Evolutionary conservation across 1,140 invertebrate genomes (phyloP), one percentile per base, ranked within the genome.

Genomic region (Drosophila simulans): DNA sequence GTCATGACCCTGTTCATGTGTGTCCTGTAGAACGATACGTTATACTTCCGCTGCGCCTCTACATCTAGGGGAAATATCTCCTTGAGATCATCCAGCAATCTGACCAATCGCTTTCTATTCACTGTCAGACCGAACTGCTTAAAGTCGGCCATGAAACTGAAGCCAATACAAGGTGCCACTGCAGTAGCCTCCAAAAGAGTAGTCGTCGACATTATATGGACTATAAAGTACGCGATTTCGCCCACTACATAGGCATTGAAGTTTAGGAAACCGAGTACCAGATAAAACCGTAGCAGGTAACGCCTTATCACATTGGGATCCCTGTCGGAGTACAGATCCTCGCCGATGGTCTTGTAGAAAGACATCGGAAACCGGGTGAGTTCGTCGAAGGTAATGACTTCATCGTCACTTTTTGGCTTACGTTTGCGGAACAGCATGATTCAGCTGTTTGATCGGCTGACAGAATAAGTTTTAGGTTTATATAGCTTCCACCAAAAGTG

Each of bases 141-240:
- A 25, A 86, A 90, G 27, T 90, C 85, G n/a, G 85, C 70, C 85
- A 90, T 89, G 34, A 90, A 89, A 25, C 81, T 81, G 51, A 90
- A 90, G 37, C 85, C 85, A 25, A 90, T 90, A 46, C 86, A 90
- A 0, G 85, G 86, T 0, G 80, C 85, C 22, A 90, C 85, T 0
- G 86, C 85, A 0, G 85, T 90, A 2, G 85, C 85, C 59, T 85
- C 85, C 65, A 90, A 37, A 7, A 90, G n/a, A 0, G 85, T 89
- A 0, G 80, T 79, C 7, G 85, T 90, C 46, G 80, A 86, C 10
- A 73, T 65, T 8, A 89, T 89, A 39, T 89, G 80, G n/a, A 85
- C 58, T 13, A 90, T 84, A 2, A 90, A 85, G 34, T 90, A 90
- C 0, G 84, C 77, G 8, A 90, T 85, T 40, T 90, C 86, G 0